phyloP scores from a whole-genome alignment of 2,888 invertebrate genomes.

The Dione juno region DNA sequence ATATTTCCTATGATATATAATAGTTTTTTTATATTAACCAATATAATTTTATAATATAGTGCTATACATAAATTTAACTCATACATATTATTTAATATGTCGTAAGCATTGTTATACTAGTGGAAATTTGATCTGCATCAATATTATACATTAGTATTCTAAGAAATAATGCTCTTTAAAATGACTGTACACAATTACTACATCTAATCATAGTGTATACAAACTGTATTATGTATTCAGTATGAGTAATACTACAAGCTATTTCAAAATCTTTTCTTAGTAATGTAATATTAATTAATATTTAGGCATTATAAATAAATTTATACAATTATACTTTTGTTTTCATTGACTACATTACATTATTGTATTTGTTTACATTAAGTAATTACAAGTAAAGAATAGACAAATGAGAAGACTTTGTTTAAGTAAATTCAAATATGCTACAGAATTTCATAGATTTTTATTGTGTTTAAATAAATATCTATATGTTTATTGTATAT shows the following conservation, averaged over 20 bases:
- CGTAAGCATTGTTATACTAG: not conserved
- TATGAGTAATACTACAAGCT: not conserved
- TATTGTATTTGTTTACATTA: too few species aligned
- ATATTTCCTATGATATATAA: not conserved
- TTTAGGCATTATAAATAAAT: not conserved
- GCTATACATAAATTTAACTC: not conserved
- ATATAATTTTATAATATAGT: not conserved
- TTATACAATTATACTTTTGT: not conserved
- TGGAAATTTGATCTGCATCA: conserved; percentile 2
- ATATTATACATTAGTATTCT: conserved; percentile 1
- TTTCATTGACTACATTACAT: not conserved
- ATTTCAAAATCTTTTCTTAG: not conserved
- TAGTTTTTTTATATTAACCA: not conserved
- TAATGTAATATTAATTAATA: not conserved
- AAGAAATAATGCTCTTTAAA: not conserved
- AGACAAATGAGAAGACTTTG: too few species aligned
- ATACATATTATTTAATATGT: not conserved
- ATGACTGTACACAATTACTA: conserved; percentile 6
- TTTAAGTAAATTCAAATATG: too few species aligned
- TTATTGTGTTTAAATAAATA: not conserved
- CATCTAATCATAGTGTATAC: not conserved
- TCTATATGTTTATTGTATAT: not conserved
- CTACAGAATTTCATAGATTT: not conserved
- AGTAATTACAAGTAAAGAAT: too few species aligned
- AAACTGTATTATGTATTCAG: not conserved